Evolutionary conservation across 2,797 vertebrate genomes (phyloP).

Genomic region (Odontamblyopus lacepedii): DNA sequence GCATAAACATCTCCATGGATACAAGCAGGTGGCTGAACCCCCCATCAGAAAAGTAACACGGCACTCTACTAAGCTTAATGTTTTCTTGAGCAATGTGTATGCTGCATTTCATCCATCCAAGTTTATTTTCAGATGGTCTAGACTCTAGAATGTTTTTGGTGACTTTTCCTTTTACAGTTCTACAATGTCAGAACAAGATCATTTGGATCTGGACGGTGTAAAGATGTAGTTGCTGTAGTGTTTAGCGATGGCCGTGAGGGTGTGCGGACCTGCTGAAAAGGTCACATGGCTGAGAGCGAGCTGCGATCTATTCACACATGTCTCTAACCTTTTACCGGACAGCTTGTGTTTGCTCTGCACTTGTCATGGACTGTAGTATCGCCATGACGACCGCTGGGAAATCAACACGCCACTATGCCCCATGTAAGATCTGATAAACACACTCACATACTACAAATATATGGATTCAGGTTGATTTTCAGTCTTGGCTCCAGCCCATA

Average conservation of each 20-base stretch:
- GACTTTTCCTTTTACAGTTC: not conserved
- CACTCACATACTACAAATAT: not conserved
- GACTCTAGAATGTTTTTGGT: not conserved
- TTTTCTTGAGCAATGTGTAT: too few species aligned
- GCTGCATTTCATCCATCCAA: not conserved
- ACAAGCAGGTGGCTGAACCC: too few species aligned
- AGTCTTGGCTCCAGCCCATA: too few species aligned
- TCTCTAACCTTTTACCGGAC: conserved; percentile 60
- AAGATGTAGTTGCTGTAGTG: not conserved
- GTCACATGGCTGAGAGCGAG: conserved; percentile 64
- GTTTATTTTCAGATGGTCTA: not conserved
- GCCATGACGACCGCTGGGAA: conserved; percentile 9
- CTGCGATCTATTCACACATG: conserved; percentile 61
- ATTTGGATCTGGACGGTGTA: not conserved
- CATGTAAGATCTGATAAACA: not conserved
- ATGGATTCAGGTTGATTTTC: not conserved
- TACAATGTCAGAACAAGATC: not conserved
- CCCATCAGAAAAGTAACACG: too few species aligned
- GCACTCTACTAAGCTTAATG: too few species aligned
- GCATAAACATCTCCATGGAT: too few species aligned
- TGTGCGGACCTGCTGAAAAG: conserved; percentile 48
- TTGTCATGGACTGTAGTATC: conserved; percentile 22
- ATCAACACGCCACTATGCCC: conserved; percentile 11
- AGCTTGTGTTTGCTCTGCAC: conserved; percentile 35
- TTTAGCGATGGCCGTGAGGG: conserved; percentile 37